These are phyloP conservation scores for Drosophila histrio DNA, from an alignment of 2,888 invertebrate genomes.

Conservation along the genomic window DNA sequence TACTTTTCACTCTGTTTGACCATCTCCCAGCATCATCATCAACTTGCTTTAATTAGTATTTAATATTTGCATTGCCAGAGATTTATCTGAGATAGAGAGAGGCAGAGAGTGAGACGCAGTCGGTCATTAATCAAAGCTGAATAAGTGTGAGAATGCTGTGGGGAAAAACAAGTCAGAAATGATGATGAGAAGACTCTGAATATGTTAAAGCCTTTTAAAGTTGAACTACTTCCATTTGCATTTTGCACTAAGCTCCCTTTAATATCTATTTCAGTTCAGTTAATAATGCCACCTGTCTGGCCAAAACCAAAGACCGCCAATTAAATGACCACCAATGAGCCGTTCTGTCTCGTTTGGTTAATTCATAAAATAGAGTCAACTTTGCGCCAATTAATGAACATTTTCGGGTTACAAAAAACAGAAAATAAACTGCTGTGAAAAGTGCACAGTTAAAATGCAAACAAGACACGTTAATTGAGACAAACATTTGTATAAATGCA, in stretches of 20 bases:
- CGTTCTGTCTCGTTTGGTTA: constrained; percentile 4
- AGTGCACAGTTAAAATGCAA: constrained; percentile 1
- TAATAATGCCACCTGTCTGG: neutral
- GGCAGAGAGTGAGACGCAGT: neutral
- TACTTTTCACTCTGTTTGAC: constrained; percentile 14
- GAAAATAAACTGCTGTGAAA: neutral
- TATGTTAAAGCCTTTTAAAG: neutral
- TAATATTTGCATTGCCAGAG: constrained; percentile 42
- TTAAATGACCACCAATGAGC: constrained; percentile 28
- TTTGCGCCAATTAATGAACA: constrained; percentile 7
- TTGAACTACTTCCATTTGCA: neutral
- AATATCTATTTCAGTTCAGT: neutral
- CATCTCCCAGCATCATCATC: constrained; percentile 9
- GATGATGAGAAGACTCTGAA: neutral
- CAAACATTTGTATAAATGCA: constrained; percentile 47
- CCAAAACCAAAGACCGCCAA: constrained; percentile 27
- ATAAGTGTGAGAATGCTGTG: neutral
- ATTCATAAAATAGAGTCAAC: neutral
- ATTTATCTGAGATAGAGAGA: neutral
- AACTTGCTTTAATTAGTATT: constrained; percentile 50
- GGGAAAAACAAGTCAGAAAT: neutral
- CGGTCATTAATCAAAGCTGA: neutral
- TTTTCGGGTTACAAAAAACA: neutral
- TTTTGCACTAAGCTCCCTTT: neutral
- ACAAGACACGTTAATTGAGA: constrained; percentile 24